Evolutionary conservation across 2,797 vertebrate genomes (phyloP).

Genomic region (Coracias cyanogaster): DNA sequence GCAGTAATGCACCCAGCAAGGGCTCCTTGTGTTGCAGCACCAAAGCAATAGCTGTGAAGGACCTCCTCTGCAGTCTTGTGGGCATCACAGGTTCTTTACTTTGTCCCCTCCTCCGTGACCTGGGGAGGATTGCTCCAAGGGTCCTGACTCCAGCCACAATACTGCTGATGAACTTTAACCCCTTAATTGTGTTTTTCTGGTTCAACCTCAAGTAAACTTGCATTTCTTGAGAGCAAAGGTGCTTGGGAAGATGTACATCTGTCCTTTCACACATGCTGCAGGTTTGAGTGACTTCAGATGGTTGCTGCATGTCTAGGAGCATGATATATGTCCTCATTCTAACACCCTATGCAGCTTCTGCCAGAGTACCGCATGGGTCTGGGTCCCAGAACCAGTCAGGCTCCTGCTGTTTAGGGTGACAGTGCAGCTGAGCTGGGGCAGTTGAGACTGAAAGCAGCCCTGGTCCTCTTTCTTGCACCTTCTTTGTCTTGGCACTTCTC

Average conservation of each 20-base stretch:
- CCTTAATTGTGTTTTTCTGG: background rate
- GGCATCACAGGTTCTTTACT: background rate
- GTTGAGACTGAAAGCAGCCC: background rate
- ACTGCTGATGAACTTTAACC: background rate
- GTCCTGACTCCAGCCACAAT: background rate
- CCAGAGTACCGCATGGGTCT: background rate
- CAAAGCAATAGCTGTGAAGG: background rate
- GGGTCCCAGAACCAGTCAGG: background rate
- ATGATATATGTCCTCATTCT: background rate
- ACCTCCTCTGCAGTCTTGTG: background rate
- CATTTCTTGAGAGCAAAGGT: background rate
- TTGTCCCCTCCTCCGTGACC: background rate
- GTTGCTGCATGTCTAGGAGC: accelerated
- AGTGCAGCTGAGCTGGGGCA: background rate
- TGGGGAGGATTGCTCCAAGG: background rate
- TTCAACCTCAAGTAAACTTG: background rate
- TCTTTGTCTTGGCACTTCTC: background rate
- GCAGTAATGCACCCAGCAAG: background rate
- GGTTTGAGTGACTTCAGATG: background rate
- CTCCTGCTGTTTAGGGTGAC: background rate
- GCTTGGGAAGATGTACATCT: background rate
- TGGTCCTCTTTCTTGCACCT: background rate
- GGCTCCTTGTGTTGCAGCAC: background rate
- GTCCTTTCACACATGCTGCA: background rate
- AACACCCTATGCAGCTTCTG: background rate